Evolutionary conservation across 2,888 invertebrate genomes (phyloP), one percentile per base, ranked within the genome.

Genomic region (Stratiomys singularior): DNA sequence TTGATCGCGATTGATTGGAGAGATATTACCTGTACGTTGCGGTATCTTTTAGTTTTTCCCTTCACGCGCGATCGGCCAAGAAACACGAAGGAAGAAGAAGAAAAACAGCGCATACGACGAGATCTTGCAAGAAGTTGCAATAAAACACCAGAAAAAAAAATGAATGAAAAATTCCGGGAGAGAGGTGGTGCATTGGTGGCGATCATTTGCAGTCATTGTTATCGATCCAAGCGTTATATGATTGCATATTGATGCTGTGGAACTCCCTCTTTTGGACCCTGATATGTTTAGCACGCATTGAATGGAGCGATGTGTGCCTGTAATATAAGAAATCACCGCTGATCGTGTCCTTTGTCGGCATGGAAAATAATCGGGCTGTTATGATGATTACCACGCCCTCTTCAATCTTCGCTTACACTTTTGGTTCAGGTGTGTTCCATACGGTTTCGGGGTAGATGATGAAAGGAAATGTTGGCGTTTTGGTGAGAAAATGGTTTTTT

Each of bases 341-440:
- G 76, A 78, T 76, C 78, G 28, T 76, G 64, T 77, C 79, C 80
- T 80, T 80, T 80, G 80, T 80, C 80, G 80, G 80, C 80, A 79
- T 79, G 77, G 69, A 76, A 78, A 77, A 67, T 76, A 78, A 78
- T 78, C 79, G 78, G 67, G 78, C 76, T 72, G 72, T 56, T 58
- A 47, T 67, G 76, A 78, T 77, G 78, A 77, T 80, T 71, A 56
- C 79, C 79, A 80, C 80, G 80, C 80, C 80, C 60, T 47, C 80
- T 79, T 78, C 78, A 80, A 80, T 80, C 80, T 80, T 79, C 80
- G 78, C 80, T 77, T 78, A 78, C 79, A 78, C 80, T 79, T 37
- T 37, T 13, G 74, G 21, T 58, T 74, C 74, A 74, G 60, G 74
- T 74, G 74, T 74, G 58, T 74, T 23, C 44, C 60, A 27, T 46